phyloP scores from a whole-genome alignment of 2,113 vertebrate genomes.

The Ophthalmolycus amberensis region DNA sequence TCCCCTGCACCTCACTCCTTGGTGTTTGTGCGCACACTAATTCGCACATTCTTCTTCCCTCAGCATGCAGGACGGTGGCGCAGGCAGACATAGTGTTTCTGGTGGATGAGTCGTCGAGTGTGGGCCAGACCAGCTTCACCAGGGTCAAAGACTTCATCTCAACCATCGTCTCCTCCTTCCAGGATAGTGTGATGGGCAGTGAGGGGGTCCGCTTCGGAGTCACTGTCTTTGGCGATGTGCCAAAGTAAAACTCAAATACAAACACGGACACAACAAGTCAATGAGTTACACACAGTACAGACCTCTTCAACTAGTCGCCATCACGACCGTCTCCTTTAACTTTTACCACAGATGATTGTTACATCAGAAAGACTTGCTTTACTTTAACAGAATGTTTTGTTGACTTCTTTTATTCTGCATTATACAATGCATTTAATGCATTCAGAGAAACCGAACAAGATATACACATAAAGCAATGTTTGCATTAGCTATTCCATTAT shows the following conservation, averaged over 20 bases:
- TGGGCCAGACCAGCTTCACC: constrained; percentile 77
- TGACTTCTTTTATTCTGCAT: neutral
- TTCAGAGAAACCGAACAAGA: neutral
- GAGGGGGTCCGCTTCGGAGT: constrained; percentile 88
- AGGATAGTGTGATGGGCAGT: constrained; percentile 68
- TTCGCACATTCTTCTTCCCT: neutral
- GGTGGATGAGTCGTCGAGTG: constrained; percentile 84
- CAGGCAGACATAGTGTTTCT: constrained; percentile 88
- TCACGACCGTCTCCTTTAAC: neutral
- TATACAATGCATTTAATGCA: neutral
- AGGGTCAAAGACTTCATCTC: constrained; percentile 85
- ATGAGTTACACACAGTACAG: neutral
- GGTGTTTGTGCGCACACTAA: neutral
- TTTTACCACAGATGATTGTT: neutral
- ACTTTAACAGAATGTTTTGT: neutral
- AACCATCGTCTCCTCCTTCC: constrained; percentile 80
- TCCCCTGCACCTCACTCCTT: neutral
- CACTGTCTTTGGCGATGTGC: constrained; percentile 83
- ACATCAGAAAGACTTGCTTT: neutral
- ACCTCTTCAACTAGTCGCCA: neutral
- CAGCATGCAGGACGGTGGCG: constrained; percentile 87
- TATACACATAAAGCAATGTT: neutral
- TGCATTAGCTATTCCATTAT: neutral
- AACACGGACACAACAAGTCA: neutral
- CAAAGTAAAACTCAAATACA: constrained; percentile 78